Conservation (phyloP, 2,888 invertebrate species). For the Tillus elongatus region DNA sequence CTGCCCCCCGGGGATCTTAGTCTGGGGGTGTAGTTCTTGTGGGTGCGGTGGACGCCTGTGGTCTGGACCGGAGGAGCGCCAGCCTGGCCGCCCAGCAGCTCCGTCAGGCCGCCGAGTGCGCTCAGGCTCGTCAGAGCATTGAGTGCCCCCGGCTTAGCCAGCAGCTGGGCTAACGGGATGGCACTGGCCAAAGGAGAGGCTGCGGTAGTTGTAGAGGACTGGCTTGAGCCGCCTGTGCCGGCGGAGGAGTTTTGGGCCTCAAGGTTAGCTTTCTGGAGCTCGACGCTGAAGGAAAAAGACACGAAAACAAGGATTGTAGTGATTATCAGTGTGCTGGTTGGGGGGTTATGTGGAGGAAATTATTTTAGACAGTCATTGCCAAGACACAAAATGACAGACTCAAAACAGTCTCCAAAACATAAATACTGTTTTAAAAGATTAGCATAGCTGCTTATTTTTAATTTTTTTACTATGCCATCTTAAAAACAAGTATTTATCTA, state of each 20-base stretch:
- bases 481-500: no score
- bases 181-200: constrained; percentile 73
- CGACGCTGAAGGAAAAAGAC: constrained; percentile 73
- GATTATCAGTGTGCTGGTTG: no score
- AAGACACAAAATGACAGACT: no score
- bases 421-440: no score
- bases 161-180: constrained; percentile 84
- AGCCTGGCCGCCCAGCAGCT: constrained; percentile 59
- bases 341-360: no score
- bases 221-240: not conserved
- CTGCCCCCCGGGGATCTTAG: constrained; percentile 40
- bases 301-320: no score
- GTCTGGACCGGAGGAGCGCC: constrained; percentile 73
- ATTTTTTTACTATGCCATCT: no score
- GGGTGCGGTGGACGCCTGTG: constrained; percentile 75
- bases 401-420: no score
- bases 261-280: constrained; percentile 96
- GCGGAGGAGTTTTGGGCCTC: constrained; percentile 61
- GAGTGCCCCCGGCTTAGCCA: constrained; percentile 84
- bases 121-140: constrained; percentile 78
- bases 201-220: constrained; percentile 37
- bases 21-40: no score
- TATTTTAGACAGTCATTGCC: no score
- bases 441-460: no score
- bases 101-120: constrained; percentile 74